phyloP scores from a whole-genome alignment of 2,113 vertebrate species.

The Vulpes vulpes region DNA sequence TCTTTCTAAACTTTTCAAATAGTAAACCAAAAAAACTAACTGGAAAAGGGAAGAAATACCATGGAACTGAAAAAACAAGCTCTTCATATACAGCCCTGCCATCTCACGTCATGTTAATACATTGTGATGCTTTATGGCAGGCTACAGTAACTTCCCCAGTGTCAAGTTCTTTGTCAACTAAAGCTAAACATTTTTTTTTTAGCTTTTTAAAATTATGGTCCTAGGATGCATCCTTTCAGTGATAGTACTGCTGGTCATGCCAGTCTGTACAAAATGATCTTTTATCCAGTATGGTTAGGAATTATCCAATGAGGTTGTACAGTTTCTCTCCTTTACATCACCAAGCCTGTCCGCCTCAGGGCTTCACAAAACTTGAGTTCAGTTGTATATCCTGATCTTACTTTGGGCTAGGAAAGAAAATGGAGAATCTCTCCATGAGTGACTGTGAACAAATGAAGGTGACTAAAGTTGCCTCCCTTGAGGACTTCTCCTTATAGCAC shows the following conservation, averaged over 20 bases:
- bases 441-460: background rate
- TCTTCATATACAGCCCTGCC: background rate
- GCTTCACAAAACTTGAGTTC: background rate
- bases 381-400: background rate
- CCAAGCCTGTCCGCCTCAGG: background rate
- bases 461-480: background rate
- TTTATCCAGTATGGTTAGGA: background rate
- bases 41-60: background rate
- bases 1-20: conserved; percentile 13
- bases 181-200: background rate
- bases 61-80: background rate
- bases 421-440: background rate
- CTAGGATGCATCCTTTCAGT: background rate
- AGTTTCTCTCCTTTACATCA: background rate
- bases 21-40: background rate
- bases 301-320: background rate
- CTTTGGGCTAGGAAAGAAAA: background rate
- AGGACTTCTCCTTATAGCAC: background rate
- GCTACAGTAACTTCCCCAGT: background rate
- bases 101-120: background rate
- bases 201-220: conserved; percentile 2
- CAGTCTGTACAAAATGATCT: background rate
- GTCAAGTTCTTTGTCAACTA: background rate
- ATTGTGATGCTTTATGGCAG: background rate
- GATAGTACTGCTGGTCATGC: background rate